Base-by-base conservation (phyloP, 1,140 invertebrate genomes). In the Kradibia gibbosae region DNA sequence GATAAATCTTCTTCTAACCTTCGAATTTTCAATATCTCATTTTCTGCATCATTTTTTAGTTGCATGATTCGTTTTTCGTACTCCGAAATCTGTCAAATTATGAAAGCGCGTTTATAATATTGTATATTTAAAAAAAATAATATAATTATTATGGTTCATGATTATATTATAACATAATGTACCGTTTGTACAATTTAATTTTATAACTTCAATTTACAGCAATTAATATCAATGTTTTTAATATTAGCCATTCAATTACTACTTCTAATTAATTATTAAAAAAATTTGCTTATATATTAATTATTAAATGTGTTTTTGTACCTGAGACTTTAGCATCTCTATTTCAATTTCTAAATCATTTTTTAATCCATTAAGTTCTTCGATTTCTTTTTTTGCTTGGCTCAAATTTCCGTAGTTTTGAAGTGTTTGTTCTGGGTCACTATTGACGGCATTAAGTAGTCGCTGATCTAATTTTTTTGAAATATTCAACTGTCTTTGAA, bases 401-500 rank as follows among this genome's bases (percentile, higher is more conserved):
- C 82, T 87, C 0, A 89, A 72, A 75, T 87, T 87, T 4, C 78
- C 73, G 42, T 85, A 83, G n/a, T 87, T 71, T 1, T 89, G 77
- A 0, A 77, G 39, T 22, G 78, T 67, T n/a, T 84, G 84, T 10
- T 88, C 91, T 20, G 87, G 82, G 28, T 92, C 91, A 72, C 88
- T 90, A 34, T 92, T 90, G 67, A 93, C 92, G 3, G 92, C 93
- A 60, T 90, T 91, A 25, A 94, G 86, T 39, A 94, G 91, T 78
- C 92, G 93, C 3, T 92, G 91, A 85, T 94, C 94, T 11, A 94
- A 86, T 80, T 91, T 90, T 0, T 91, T 93, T 0, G 94, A 94
- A 67, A 93, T 91, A 86, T 94, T 92, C 0, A 94, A 81, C 83
- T 94, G 93, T 73, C 92, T 90, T 45, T 93, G 92, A 4, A 94